Conservation (phyloP, 2,888 invertebrate genomes). For the Acrobasis repandana region DNA sequence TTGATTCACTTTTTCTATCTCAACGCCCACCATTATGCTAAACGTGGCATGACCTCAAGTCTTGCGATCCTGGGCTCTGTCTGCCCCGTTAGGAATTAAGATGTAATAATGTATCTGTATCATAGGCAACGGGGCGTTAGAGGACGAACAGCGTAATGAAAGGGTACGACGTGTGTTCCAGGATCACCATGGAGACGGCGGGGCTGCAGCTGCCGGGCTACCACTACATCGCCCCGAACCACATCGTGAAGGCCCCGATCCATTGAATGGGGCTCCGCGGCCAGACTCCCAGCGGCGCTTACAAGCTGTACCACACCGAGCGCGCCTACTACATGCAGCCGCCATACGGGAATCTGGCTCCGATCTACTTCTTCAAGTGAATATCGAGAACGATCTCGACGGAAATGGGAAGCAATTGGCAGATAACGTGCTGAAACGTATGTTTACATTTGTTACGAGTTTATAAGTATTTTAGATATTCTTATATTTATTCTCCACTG, state of each 20-base stretch:
- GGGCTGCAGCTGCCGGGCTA: slow-evolving; percentile 95
- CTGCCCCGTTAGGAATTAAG: too few relatives aligned
- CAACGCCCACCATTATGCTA: too few relatives aligned
- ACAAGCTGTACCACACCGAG: slow-evolving; percentile 49
- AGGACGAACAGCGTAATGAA: background rate
- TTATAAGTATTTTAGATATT: slow-evolving; percentile 87
- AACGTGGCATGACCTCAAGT: too few relatives aligned
- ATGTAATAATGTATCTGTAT: too few relatives aligned
- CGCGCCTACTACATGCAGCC: slow-evolving; percentile 50
- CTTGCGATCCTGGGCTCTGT: too few relatives aligned
- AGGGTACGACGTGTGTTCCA: slow-evolving; percentile 72
- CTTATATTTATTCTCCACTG: slow-evolving; percentile 86
- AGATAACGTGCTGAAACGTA: slow-evolving; percentile 66
- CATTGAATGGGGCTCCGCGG: slow-evolving; percentile 86
- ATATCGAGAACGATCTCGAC: slow-evolving; percentile 55
- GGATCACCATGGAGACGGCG: slow-evolving; percentile 98
- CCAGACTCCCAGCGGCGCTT: slow-evolving; percentile 56
- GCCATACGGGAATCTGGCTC: slow-evolving; percentile 68
- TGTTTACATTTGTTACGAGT: slow-evolving; percentile 83
- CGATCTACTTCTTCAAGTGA: slow-evolving; percentile 71
- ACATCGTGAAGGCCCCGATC: slow-evolving; percentile 95
- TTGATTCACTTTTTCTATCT: too few relatives aligned
- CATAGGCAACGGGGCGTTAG: background rate
- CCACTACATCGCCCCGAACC: slow-evolving; percentile 96
- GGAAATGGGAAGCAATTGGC: slow-evolving; percentile 64